phyloP scores from a whole-genome alignment of 2,797 vertebrate genomes.

The Malacoraja senta region DNA sequence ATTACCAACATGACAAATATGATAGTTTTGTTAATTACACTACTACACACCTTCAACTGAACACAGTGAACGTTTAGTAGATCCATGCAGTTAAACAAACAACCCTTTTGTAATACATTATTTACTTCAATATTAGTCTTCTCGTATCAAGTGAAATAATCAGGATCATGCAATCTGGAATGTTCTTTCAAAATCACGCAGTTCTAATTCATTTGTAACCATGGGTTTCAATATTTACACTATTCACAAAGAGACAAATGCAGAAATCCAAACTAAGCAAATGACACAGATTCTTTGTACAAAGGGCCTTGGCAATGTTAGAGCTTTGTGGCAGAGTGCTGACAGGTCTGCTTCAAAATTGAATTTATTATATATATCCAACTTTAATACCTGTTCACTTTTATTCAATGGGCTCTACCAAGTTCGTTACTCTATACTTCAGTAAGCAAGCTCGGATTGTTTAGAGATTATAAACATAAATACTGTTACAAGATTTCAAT shows the following conservation, averaged over 20 bases:
- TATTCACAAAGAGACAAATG: neutral
- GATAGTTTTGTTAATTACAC: neutral
- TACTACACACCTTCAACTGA: neutral
- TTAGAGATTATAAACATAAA: neutral
- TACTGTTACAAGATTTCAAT: neutral
- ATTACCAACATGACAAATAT: neutral
- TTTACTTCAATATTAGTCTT: neutral
- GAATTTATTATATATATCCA: neutral
- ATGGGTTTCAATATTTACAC: neutral
- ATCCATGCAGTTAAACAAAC: neutral
- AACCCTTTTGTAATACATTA: neutral
- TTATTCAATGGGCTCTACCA: neutral
- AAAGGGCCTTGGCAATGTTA: neutral
- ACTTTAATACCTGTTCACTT: neutral
- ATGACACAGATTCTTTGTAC: neutral
- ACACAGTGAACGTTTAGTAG: neutral
- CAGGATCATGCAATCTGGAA: neutral
- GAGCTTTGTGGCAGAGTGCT: neutral
- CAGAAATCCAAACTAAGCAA: neutral
- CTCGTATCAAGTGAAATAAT: neutral
- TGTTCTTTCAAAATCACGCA: neutral
- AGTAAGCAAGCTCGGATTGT: neutral
- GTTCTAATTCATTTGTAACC: neutral
- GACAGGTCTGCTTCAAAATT: constrained; percentile 18
- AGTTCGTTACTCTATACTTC: neutral